Evolutionary conservation across 2,797 vertebrate genomes (phyloP).

Genomic region (Otolemur crassicaudatus): DNA sequence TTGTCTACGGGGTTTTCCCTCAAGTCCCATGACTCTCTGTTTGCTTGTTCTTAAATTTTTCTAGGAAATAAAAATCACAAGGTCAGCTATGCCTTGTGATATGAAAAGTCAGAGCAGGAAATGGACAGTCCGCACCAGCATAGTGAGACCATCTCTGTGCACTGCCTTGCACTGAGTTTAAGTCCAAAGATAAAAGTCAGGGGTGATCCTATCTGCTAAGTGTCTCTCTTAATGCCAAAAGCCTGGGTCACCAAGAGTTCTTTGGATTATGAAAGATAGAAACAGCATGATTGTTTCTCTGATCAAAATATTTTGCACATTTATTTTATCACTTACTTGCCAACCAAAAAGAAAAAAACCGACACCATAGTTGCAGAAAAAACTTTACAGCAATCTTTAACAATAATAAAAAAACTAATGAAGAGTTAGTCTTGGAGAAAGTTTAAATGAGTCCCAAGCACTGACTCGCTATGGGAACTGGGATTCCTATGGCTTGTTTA

Average conservation of each 20-base stretch:
- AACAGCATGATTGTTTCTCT: background rate
- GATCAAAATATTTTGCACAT: constrained; percentile 44
- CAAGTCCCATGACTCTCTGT: constrained; percentile 6
- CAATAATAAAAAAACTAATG: background rate
- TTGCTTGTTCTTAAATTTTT: background rate
- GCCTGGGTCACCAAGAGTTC: constrained; percentile 41
- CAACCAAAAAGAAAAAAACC: background rate
- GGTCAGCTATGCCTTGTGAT: constrained; percentile 11
- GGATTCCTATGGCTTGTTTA: background rate
- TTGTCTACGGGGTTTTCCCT: background rate
- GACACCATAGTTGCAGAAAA: constrained; percentile 15
- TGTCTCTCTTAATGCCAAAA: constrained; percentile 32
- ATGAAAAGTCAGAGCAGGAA: constrained; percentile 9
- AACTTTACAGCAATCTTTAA: background rate
- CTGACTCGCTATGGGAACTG: background rate
- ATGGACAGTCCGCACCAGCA: background rate
- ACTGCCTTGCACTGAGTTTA: background rate
- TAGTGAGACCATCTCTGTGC: background rate
- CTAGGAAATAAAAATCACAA: constrained; percentile 43
- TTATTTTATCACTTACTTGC: constrained; percentile 44
- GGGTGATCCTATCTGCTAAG: constrained; percentile 1
- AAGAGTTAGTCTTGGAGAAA: constrained; percentile 42
- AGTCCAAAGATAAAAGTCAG: constrained; percentile 63
- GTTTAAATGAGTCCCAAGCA: constrained; percentile 34
- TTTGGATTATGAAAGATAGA: constrained; percentile 32